phyloP scores from a whole-genome alignment of 2,888 invertebrate genomes.

The Drosophila borealis region DNA sequence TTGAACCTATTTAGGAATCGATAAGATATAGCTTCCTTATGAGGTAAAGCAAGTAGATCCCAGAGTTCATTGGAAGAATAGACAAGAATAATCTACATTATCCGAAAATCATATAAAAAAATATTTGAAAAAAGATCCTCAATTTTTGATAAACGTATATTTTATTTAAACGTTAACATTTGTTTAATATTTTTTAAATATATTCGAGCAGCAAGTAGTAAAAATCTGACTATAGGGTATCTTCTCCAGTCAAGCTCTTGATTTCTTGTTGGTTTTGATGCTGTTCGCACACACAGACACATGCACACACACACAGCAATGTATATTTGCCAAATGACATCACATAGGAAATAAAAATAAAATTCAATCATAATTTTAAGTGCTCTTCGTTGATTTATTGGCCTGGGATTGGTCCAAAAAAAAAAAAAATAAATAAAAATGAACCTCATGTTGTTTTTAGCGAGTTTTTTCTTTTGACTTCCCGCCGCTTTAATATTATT shows the following conservation, averaged over 20 bases:
- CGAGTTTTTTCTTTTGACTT: not conserved
- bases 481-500: slow-evolving; percentile 13
- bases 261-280: not conserved
- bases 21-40: too few relatives aligned
- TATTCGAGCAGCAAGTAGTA: too few relatives aligned
- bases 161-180: too few relatives aligned
- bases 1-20: too few relatives aligned
- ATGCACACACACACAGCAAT: not conserved
- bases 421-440: not conserved
- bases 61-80: too few relatives aligned
- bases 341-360: not conserved
- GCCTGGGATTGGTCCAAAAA: not conserved
- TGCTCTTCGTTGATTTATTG: slow-evolving; percentile 11
- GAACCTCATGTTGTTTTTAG: not conserved
- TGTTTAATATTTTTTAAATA: too few relatives aligned
- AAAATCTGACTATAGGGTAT: not conserved
- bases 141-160: too few relatives aligned
- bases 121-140: too few relatives aligned
- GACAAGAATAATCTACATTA: too few relatives aligned
- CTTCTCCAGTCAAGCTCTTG: not conserved
- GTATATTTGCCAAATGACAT: slow-evolving; percentile 8
- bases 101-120: too few relatives aligned
- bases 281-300: not conserved
- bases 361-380: slow-evolving; percentile 35
- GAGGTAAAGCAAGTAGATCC: too few relatives aligned